Percentiles rank a stretch among this genome's conserved stretches.
Conservation (phyloP, 2,888 invertebrate genomes). For the Catocala fraxini region DNA sequence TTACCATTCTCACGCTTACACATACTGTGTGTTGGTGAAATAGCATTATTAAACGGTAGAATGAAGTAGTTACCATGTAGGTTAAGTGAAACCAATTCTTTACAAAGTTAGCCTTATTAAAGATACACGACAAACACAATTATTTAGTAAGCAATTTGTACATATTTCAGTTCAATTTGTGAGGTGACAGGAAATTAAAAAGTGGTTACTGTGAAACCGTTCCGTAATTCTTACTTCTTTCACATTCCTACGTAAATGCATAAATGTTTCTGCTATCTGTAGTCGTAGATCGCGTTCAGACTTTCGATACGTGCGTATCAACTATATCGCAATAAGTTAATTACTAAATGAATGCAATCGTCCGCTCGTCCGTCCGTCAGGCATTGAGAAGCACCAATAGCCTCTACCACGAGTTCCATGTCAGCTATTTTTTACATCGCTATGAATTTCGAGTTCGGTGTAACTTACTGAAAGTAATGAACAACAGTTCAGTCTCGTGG, state of each 20-base stretch:
- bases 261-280: slow-evolving; percentile 10
- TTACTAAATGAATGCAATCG: slow-evolving; percentile 48
- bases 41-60: not conserved
- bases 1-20: slow-evolving; percentile 67
- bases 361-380: slow-evolving; percentile 32
- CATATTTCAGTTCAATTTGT: slow-evolving; percentile 11
- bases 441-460: slow-evolving; percentile 11
- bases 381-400: slow-evolving; percentile 36
- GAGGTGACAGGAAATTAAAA: slow-evolving; percentile 16
- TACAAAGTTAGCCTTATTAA: too few relatives aligned
- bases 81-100: too few relatives aligned
- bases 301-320: slow-evolving; percentile 37
- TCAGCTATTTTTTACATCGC: slow-evolving; percentile 15
- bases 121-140: too few relatives aligned
- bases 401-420: slow-evolving; percentile 38
- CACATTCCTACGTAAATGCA: slow-evolving; percentile 7
- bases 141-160: too few relatives aligned
- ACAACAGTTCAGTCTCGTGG: slow-evolving; percentile 43
- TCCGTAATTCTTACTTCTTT: slow-evolving; percentile 12
- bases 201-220: slow-evolving; percentile 9
- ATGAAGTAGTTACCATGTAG: too few relatives aligned
- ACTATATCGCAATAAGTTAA: slow-evolving; percentile 47
- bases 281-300: slow-evolving; percentile 21
- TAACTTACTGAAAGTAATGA: slow-evolving; percentile 21
- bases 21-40: slow-evolving; percentile 23